A percentile compares a stretch with the other conserved stretches of the same genome.
Evolutionary conservation across 2,113 vertebrate species (phyloP).

Genomic region (Poeciliopsis occidentalis): DNA sequence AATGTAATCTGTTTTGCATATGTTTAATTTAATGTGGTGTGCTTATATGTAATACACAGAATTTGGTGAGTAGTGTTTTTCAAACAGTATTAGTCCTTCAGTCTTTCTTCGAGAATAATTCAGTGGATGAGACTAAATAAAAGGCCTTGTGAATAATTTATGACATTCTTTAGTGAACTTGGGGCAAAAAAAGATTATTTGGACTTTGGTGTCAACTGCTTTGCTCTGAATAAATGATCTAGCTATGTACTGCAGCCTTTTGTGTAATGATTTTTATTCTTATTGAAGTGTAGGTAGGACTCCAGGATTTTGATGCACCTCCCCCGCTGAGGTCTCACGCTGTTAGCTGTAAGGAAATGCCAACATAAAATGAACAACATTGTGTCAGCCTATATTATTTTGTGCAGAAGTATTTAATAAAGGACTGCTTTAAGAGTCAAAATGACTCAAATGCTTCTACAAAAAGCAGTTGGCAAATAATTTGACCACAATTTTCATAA

Average conservation of each 20-base stretch:
- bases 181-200: constrained; percentile 2
- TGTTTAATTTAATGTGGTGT: not conserved
- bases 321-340: constrained; percentile 31
- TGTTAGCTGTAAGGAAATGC: constrained; percentile 39
- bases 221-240: constrained; percentile 24
- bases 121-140: constrained; percentile 2
- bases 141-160: constrained; percentile 2
- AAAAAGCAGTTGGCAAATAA: not conserved
- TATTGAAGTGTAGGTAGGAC: constrained; percentile 35
- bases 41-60: not conserved
- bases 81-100: not conserved
- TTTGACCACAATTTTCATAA: not conserved
- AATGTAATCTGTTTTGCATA: not conserved
- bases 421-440: constrained; percentile 17
- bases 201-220: constrained; percentile 14
- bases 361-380: constrained; percentile 31
- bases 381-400: constrained; percentile 37
- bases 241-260: constrained; percentile 28
- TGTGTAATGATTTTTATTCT: constrained; percentile 33
- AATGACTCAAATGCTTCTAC: constrained; percentile 2
- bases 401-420: constrained; percentile 51
- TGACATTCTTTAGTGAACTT: constrained; percentile 1
- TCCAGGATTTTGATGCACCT: constrained; percentile 43
- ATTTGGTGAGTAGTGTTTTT: not conserved
- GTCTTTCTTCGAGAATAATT: not conserved